Conservation (phyloP, 2,797 vertebrate genomes). For the Mallotus villosus region DNA sequence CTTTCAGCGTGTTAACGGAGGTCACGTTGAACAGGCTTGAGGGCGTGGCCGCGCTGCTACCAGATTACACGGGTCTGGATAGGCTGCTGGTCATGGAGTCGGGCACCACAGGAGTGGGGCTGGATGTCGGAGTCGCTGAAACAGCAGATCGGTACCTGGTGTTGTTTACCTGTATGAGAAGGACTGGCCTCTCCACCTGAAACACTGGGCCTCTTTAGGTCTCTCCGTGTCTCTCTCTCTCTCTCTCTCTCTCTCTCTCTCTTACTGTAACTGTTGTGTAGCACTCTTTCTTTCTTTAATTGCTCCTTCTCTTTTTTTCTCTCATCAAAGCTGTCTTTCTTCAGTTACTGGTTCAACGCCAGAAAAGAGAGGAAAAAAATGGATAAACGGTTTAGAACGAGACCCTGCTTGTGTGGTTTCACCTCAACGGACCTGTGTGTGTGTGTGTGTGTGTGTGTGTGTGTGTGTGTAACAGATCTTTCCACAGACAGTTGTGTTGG, state of each 20-base stretch:
- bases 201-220: slow-evolving; percentile 15
- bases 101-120: not conserved
- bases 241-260: not conserved
- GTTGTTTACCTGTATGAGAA: slow-evolving; percentile 40
- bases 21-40: slow-evolving; percentile 62
- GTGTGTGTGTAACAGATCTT: slow-evolving; percentile 53
- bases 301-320: not conserved
- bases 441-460: slow-evolving; percentile 29
- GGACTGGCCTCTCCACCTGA: slow-evolving; percentile 27
- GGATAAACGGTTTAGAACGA: slow-evolving; percentile 32
- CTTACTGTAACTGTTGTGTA: not conserved
- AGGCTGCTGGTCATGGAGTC: slow-evolving; percentile 35
- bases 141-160: slow-evolving; percentile 37
- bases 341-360: slow-evolving; percentile 24
- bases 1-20: slow-evolving; percentile 58
- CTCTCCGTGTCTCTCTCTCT: slow-evolving; percentile 22
- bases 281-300: slow-evolving; percentile 2
- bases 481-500: slow-evolving; percentile 57
- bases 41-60: slow-evolving; percentile 50
- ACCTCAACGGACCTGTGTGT: slow-evolving; percentile 37
- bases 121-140: slow-evolving; percentile 54
- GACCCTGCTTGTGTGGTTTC: slow-evolving; percentile 52
- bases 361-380: slow-evolving; percentile 26
- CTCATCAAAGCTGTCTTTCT: slow-evolving; percentile 38
- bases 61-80: slow-evolving; percentile 54